These are phyloP conservation scores for Sebastes ruberrimus DNA, from an alignment of 2,797 vertebrate species.

Conservation along the genomic window DNA sequence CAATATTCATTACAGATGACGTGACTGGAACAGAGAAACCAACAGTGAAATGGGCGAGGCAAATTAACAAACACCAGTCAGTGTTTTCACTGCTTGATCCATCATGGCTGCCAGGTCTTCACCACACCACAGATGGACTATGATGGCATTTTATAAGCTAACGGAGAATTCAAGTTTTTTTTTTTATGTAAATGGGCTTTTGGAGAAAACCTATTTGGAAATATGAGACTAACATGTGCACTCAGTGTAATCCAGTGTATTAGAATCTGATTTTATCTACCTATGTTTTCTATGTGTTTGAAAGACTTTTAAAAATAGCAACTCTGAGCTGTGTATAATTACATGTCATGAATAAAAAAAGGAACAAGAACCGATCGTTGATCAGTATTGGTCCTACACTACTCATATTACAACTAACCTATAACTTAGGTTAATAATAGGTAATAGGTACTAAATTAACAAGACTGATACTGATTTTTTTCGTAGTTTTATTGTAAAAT, in stretches of 20 bases:
- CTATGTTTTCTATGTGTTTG: not conserved
- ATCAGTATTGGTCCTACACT: not conserved
- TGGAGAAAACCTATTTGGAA: not conserved
- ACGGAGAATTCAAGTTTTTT: too few relatives aligned
- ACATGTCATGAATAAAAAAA: not conserved
- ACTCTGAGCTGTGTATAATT: not conserved
- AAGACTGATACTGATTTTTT: not conserved
- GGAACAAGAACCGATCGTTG: not conserved
- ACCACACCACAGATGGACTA: not conserved
- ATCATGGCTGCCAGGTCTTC: not conserved
- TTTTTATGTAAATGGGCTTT: too few relatives aligned
- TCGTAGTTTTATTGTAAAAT: not conserved
- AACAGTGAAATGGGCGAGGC: too few relatives aligned
- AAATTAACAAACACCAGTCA: not conserved
- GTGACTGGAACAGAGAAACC: not conserved
- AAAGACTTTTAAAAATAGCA: not conserved
- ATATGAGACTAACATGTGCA: not conserved
- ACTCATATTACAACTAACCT: not conserved
- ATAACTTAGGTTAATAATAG: not conserved
- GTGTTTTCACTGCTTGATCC: not conserved
- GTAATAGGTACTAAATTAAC: not conserved
- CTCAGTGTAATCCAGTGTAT: not conserved
- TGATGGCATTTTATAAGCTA: not conserved
- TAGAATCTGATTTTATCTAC: not conserved
- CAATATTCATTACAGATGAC: not conserved